Conservation (phyloP, 1,140 invertebrate species). For the Agraylea sexmaculata region DNA sequence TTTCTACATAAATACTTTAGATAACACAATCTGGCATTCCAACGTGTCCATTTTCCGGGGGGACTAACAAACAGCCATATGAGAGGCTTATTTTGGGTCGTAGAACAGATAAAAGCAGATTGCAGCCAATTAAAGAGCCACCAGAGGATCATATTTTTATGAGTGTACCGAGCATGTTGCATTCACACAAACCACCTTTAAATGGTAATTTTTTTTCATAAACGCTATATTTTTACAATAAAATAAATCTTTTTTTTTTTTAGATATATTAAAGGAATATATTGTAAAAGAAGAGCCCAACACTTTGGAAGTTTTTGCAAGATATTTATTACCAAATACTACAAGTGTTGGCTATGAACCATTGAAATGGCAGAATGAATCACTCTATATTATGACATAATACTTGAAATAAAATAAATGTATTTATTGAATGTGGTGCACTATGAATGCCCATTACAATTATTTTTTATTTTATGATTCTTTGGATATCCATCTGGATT, state of each 20-base stretch:
- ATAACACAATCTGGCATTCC: constrained; percentile 55
- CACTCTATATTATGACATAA: constrained; percentile 32
- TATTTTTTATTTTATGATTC: constrained; percentile 21
- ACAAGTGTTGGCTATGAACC: constrained; percentile 79
- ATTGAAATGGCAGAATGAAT: constrained; percentile 61
- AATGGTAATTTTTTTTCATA: constrained; percentile 24
- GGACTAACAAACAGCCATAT: constrained; percentile 72
- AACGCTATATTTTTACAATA: constrained; percentile 8
- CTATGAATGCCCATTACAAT: constrained; percentile 18
- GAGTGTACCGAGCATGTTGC: constrained; percentile 80
- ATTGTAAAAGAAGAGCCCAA: constrained; percentile 43
- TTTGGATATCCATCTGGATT: constrained; percentile 68
- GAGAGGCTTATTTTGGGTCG: constrained; percentile 59
- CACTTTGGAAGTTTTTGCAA: constrained; percentile 80
- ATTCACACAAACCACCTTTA: constrained; percentile 80
- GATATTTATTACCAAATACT: constrained; percentile 73
- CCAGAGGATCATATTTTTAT: constrained; percentile 51
- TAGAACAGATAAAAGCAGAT: constrained; percentile 24
- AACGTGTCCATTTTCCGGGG: constrained; percentile 53
- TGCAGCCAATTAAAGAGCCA: no score
- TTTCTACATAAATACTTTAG: no score
- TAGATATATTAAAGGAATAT: constrained; percentile 53
- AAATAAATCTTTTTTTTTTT: constrained; percentile 24
- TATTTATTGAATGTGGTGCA: not conserved
- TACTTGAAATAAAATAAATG: not conserved